phyloP scores from a whole-genome alignment of 2,113 vertebrate genomes.

The Brienomyrus longianalis region DNA sequence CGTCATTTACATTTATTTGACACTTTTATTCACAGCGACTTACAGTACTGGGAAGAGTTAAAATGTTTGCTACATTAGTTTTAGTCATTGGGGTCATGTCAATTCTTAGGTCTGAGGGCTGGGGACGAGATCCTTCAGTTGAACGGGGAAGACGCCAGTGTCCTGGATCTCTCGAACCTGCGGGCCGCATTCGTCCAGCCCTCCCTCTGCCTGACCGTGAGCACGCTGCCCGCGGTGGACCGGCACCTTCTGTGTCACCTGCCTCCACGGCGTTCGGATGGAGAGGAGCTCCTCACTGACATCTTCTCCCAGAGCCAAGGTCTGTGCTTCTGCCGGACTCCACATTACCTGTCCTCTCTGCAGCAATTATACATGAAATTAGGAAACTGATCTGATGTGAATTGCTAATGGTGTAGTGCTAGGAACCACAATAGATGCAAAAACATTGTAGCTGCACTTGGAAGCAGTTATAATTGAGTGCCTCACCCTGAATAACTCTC shows the following conservation, averaged over 20 bases:
- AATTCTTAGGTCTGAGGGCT: conserved; percentile 67
- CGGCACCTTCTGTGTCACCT: conserved; percentile 46
- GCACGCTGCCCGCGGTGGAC: conserved; percentile 63
- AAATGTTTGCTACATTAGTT: background rate
- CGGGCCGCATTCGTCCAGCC: conserved; percentile 69
- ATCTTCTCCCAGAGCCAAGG: conserved; percentile 72
- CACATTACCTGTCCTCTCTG: background rate
- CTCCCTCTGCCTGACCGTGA: conserved; percentile 67
- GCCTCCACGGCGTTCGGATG: conserved; percentile 70
- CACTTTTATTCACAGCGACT: background rate
- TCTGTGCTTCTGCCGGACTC: conserved; percentile 35
- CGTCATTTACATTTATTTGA: background rate
- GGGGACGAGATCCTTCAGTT: conserved; percentile 84
- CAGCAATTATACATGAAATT: background rate
- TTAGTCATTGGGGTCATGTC: background rate
- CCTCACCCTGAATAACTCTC: background rate
- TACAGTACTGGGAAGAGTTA: background rate
- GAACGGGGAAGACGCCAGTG: conserved; percentile 68
- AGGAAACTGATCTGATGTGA: background rate
- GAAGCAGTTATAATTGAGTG: background rate
- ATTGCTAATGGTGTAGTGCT: background rate
- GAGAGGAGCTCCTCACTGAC: conserved; percentile 54
- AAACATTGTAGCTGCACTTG: background rate
- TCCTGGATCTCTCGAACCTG: conserved; percentile 70
- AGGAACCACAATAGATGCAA: background rate